Base-by-base conservation (phyloP, 1,140 invertebrate species). In the Drosophila tsacasi region DNA sequence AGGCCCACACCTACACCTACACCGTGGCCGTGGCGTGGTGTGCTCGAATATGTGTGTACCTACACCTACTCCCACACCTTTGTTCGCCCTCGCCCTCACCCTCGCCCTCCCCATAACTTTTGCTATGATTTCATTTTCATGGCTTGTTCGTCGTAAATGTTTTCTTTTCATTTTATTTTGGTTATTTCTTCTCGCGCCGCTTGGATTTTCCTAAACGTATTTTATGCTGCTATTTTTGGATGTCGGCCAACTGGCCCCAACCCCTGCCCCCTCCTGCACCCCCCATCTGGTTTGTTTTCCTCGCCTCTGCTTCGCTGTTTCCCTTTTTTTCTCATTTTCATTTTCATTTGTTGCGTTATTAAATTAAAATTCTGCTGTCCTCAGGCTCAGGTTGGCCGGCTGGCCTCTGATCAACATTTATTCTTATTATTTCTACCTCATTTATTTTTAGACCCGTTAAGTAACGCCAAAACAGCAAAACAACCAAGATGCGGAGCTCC, bases 81-180 rank as follows among this genome's bases (percentile, higher is more conserved):
- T 17, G 40, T 35, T 27, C n/a, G 37, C 59, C 37, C 54, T 13
- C 42, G 1, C 19, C 19, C 10, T 2, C 27, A 10, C 27, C 25
- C 32, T 12, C 39, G 54, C 52, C 21, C 57, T 46, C 23, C 15
- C 37, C 50, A 67, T 67, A 61, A 50, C 58, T 55, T 61, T 55
- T 69, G 80, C 77, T 57, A 81, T 87, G 84, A 87, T 87, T 90
- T 87, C 76, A 86, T 87, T 87, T 79, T 86, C 80, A 55, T 83
- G 47, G 63, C 63, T 73, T 72, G 66, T 54, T 50, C 54, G 62
- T 81, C 76, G 79, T 80, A 79, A 72, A 83, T 86, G 83, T 87
- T 83, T 87, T 77, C 61, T 12, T 57, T 87, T 83, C 66, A 30
- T 52, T 52, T 32, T 50, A 73, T 87, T 82, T 72, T 76, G 58